A percentile compares a stretch with the other conserved stretches of the same genome.
These are phyloP conservation scores for Avahi laniger DNA, from an alignment of 2,797 vertebrate genomes.

Conservation along the genomic window DNA sequence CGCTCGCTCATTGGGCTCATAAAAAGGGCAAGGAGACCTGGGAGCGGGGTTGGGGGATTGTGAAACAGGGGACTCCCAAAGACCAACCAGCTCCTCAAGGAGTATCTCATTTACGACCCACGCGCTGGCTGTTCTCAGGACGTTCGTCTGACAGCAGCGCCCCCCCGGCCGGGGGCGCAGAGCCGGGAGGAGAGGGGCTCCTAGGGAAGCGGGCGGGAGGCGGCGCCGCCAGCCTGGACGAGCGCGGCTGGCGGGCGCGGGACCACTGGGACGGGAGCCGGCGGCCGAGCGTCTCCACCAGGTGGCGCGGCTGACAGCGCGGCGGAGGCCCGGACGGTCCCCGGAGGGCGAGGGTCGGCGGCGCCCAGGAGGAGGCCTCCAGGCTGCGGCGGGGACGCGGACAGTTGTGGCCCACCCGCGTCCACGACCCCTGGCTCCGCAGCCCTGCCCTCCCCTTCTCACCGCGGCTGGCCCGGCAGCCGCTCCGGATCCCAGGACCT, in stretches of 20 bases:
- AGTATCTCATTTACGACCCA: not conserved
- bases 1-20: too few species aligned
- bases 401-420: not conserved
- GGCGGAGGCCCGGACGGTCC: not conserved
- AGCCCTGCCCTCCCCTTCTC: not conserved
- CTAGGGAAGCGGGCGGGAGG: not conserved
- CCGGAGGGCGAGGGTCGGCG: not conserved
- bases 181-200: not conserved
- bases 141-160: not conserved
- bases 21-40: not conserved
- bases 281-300: not conserved
- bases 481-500: not conserved
- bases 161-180: not conserved
- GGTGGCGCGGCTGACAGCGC: not conserved
- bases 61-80: not conserved
- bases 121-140: not conserved
- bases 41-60: not conserved
- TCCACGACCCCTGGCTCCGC: not conserved
- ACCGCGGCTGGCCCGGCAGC: not conserved
- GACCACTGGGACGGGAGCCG: too few species aligned
- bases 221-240: not conserved
- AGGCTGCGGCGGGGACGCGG: fast-evolving
- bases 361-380: not conserved
- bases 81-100: not conserved
- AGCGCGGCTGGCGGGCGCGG: not conserved